These are phyloP conservation scores for Aphelenchoides avenae DNA, from an alignment of 1,140 invertebrate species.

Conservation along the genomic window DNA sequence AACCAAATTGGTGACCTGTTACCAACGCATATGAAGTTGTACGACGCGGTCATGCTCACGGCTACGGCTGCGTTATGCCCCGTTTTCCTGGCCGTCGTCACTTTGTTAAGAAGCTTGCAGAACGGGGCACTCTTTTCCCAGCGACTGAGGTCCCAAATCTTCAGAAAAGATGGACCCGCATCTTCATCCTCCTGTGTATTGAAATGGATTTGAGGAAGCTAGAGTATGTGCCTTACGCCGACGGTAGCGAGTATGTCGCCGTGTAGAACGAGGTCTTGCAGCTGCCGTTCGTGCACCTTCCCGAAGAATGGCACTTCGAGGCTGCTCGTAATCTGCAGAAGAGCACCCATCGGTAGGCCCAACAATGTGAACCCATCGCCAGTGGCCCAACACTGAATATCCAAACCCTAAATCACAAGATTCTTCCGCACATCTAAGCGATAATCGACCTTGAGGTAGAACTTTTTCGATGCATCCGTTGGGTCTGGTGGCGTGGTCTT, in stretches of 20 bases:
- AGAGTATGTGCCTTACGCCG: conserved; percentile 27
- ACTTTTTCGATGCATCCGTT: conserved; percentile 30
- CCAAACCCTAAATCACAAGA: conserved; percentile 38
- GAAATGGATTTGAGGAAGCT: conserved; percentile 16
- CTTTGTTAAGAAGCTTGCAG: conserved; percentile 18
- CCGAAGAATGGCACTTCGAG: conserved; percentile 31
- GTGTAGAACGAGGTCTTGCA: conserved; percentile 27
- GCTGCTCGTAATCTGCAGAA: conserved; percentile 29
- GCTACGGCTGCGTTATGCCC: conserved; percentile 16
- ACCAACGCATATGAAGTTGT: conserved; percentile 34
- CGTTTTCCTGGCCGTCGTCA: conserved; percentile 22
- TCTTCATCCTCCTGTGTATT: conserved; percentile 44
- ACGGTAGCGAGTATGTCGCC: conserved; percentile 36
- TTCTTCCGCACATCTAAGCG: neutral
- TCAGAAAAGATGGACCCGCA: conserved; percentile 28
- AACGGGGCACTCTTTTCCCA: conserved; percentile 32
- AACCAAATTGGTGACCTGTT: conserved; percentile 5
- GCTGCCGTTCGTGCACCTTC: conserved; percentile 38
- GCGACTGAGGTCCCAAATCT: conserved; percentile 43
- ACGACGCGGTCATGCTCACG: conserved; percentile 7
- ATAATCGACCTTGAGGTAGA: conserved; percentile 34
- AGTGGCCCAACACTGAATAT: conserved; percentile 39
- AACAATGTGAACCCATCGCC: conserved; percentile 42
- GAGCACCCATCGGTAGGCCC: conserved; percentile 40
- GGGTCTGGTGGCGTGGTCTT: conserved; percentile 29